Evolutionary conservation across 2,113 vertebrate genomes (phyloP).

Genomic region (Tautogolabrus adspersus): DNA sequence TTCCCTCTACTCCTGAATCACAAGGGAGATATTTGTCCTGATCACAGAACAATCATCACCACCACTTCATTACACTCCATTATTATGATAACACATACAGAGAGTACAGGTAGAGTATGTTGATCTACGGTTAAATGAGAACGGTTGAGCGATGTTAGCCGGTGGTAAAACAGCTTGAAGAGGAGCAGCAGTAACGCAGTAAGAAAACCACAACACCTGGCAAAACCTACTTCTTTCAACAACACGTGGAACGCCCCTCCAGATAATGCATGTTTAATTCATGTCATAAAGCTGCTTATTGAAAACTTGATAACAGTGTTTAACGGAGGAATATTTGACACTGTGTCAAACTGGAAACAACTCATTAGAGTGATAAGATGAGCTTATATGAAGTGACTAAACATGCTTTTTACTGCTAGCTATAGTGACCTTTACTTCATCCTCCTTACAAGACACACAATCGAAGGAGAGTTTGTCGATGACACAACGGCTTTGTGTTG

Average conservation of each 20-base stretch:
- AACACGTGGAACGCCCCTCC: not conserved
- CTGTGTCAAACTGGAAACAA: too few relatives aligned
- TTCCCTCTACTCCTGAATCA: slow-evolving; percentile 12
- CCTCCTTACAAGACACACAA: not conserved
- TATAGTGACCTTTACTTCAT: not conserved
- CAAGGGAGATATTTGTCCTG: not conserved
- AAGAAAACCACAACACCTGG: not conserved
- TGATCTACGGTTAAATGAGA: not conserved
- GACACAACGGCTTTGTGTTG: not conserved
- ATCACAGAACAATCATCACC: slow-evolving; percentile 8
- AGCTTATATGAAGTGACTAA: not conserved
- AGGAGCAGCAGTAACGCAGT: not conserved
- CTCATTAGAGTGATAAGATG: too few relatives aligned
- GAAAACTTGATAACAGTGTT: not conserved
- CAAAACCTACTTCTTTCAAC: not conserved
- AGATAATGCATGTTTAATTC: not conserved
- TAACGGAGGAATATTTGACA: not conserved
- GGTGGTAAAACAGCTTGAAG: not conserved
- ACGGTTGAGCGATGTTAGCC: not conserved
- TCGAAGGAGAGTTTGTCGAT: not conserved
- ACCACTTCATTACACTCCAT: not conserved
- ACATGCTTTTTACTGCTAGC: not conserved
- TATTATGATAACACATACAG: not conserved
- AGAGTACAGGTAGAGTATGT: not conserved
- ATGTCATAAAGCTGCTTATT: not conserved